Conservation (phyloP, 2,113 vertebrate species). For the Mastomys natalensis region DNA sequence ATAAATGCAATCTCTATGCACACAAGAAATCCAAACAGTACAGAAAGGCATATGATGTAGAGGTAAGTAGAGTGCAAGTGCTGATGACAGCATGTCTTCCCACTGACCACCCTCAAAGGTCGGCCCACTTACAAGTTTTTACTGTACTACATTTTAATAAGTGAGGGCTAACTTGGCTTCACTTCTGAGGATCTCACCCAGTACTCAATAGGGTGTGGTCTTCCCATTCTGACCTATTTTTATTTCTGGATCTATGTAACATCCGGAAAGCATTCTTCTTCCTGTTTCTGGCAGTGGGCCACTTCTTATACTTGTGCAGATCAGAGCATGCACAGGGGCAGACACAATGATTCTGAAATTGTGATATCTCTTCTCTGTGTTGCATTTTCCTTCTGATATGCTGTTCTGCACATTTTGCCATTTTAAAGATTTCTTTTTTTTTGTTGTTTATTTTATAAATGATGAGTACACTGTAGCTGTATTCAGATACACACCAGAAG, state of each 20-base stretch:
- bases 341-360: background rate
- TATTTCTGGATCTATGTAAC: background rate
- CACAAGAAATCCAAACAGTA: background rate
- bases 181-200: background rate
- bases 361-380: background rate
- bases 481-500: too few relatives aligned
- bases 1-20: background rate
- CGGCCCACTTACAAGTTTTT: background rate
- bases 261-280: background rate
- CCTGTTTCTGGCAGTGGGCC: accelerated
- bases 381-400: background rate
- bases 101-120: accelerated
- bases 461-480: too few relatives aligned
- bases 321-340: background rate
- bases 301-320: accelerated
- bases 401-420: background rate
- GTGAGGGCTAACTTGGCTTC: background rate
- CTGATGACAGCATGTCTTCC: background rate
- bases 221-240: background rate
- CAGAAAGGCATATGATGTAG: background rate
- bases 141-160: background rate
- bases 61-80: too few relatives aligned
- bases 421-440: background rate
- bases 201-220: accelerated
- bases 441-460: too few relatives aligned